Conservation (phyloP, 1,140 invertebrate species). For the Drosophila lacteicornis region DNA sequence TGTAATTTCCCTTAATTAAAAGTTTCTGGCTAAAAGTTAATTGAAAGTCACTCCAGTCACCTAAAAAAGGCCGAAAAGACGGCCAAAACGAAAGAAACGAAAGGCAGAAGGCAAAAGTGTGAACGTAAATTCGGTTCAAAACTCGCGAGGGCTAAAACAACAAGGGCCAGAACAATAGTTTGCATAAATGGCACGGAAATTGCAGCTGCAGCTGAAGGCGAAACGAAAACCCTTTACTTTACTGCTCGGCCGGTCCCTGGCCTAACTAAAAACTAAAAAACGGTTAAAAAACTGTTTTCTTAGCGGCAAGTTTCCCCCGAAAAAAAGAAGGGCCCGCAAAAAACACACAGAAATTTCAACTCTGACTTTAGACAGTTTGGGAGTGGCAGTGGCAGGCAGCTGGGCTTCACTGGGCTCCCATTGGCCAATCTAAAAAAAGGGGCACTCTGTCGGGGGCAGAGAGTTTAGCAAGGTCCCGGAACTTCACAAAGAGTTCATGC, state of each 20-base stretch:
- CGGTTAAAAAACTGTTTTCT: constrained; percentile 58
- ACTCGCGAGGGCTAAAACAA: constrained; percentile 12
- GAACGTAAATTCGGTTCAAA: constrained; percentile 40
- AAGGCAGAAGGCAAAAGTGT: constrained; percentile 32
- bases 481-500: constrained; percentile 58
- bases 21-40: constrained; percentile 37
- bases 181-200: constrained; percentile 58
- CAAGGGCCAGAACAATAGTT: constrained; percentile 43
- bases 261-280: constrained; percentile 42
- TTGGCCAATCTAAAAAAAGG: constrained; percentile 2
- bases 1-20: constrained; percentile 40
- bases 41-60: constrained; percentile 34
- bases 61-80: constrained; percentile 5
- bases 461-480: constrained; percentile 43
- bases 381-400: constrained; percentile 49
- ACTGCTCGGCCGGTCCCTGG: neutral
- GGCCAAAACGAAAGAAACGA: constrained; percentile 6
- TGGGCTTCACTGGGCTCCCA: constrained; percentile 23
- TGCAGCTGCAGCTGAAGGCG: constrained; percentile 50
- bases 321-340: constrained; percentile 10
- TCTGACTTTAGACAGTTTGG: constrained; percentile 34
- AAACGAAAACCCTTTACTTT: constrained; percentile 10
- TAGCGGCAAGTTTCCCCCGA: constrained; percentile 23
- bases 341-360: constrained; percentile 38
- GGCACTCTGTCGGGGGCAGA: constrained; percentile 13